Percentiles rank a stretch among this genome's conserved stretches.
Evolutionary conservation across 1,140 invertebrate genomes (phyloP).

Genomic region (fruit fly (Drosophila melanogaster)): DNA sequence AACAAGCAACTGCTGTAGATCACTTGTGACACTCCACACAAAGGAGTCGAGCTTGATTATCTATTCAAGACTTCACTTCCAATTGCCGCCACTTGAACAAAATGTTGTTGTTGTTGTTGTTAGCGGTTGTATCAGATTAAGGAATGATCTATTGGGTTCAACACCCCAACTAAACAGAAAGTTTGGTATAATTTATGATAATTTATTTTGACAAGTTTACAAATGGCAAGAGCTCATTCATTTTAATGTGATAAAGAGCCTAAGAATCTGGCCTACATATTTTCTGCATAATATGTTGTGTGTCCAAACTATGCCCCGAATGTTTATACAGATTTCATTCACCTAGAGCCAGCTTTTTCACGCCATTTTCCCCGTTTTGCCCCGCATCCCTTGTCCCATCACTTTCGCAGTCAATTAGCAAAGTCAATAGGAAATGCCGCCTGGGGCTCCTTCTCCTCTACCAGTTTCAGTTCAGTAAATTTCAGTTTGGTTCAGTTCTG

Average conservation of each 20-base stretch:
- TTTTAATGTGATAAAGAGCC: no score
- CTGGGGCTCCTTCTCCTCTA: slow-evolving; percentile 9
- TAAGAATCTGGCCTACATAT: background rate
- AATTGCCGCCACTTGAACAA: slow-evolving; percentile 7
- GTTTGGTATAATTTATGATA: no score
- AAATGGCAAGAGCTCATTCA: no score
- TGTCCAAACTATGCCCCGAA: background rate
- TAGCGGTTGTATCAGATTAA: background rate
- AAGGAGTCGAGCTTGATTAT: slow-evolving; percentile 7
- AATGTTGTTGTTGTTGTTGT: slow-evolving; percentile 4
- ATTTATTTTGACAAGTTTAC: no score
- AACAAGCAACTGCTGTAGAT: slow-evolving; percentile 13
- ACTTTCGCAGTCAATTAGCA: slow-evolving; percentile 69
- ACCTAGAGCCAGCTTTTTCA: slow-evolving; percentile 17
- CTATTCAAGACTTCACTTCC: background rate
- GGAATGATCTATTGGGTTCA: slow-evolving; percentile 14
- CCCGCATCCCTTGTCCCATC: slow-evolving; percentile 10
- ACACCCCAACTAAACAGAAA: background rate
- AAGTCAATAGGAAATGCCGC: slow-evolving; percentile 68
- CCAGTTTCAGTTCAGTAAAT: background rate
- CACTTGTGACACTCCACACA: slow-evolving; percentile 19
- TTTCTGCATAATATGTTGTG: background rate
- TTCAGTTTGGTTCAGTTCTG: slow-evolving; percentile 23
- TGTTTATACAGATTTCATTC: background rate
- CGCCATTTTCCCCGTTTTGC: slow-evolving; percentile 9